Percentiles rank a stretch among this genome's conserved stretches.
Conservation (phyloP, 2,113 vertebrate species). For the Misgurnus mizolepis region DNA sequence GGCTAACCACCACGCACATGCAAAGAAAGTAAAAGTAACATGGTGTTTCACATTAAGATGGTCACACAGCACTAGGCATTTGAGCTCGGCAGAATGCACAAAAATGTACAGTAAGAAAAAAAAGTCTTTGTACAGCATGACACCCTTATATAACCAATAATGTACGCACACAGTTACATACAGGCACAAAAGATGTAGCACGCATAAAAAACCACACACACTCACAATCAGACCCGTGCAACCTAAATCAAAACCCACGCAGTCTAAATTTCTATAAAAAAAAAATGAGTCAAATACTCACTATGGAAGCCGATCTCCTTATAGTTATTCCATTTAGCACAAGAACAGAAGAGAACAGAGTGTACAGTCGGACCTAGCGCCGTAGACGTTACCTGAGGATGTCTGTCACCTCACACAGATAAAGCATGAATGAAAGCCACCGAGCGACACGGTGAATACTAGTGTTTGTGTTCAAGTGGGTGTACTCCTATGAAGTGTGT, state of each 20-base stretch:
- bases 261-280: background rate
- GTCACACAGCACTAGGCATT: background rate
- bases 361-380: constrained; percentile 29
- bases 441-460: constrained; percentile 50
- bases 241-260: background rate
- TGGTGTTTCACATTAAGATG: background rate
- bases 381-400: constrained; percentile 34
- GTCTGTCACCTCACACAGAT: constrained; percentile 44
- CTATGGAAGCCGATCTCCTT: constrained; percentile 33
- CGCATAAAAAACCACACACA: background rate
- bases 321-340: constrained; percentile 39
- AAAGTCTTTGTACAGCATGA: no score
- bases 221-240: background rate
- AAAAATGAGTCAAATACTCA: constrained; percentile 43
- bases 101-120: no score
- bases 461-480: constrained; percentile 58
- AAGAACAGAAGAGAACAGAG: constrained; percentile 35
- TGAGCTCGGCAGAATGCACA: background rate
- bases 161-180: constrained; percentile 1
- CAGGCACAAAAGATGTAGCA: background rate
- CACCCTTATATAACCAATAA: no score
- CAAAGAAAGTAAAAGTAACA: background rate
- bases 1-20: background rate
- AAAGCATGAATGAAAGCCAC: constrained; percentile 58
- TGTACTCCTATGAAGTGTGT: constrained; percentile 54